Base-by-base conservation (phyloP, 2,888 invertebrate species). In the Itoplectis maculator region DNA sequence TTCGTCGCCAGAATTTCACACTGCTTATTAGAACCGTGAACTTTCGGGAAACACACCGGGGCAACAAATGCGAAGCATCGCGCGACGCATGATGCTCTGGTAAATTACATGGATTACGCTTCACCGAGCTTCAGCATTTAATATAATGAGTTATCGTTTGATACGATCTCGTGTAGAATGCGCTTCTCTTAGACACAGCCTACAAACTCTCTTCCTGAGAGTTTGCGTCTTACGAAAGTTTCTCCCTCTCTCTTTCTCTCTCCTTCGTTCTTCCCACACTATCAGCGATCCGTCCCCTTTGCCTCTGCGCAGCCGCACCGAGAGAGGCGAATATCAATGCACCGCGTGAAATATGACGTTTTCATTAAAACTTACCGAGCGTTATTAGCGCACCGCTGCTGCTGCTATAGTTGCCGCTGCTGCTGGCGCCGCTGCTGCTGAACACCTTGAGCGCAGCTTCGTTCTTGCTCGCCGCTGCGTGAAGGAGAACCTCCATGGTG, bases 311-410 rank as follows among this genome's bases (percentile, higher is more conserved):
- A 37, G 49, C 54, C 42, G 75, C 75, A n/a, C n/a, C n/a, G n/a
- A 72, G 73, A 74, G 74, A 78, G 80, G 86, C 84, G 86, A 88
- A 88, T 89, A 88, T 89, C 89, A 89, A 89, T 87, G 88, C 83
- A 74, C 81, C 66, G 63, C 65, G 75, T 87, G 86, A 88, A 86
- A 87, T 87, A 87, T 85, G 88, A 89, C 87, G 85, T 88, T 88
- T 90, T 89, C 89, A 89, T 89, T 89, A 89, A 89, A 89, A 89
- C 86, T 89, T 88, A 85, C 86, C 77, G 82, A 79, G 85, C 83
- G 86, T 87, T 86, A 87, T 86, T 86, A 87, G 82, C 82, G 79
- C 61, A 29, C 29, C 5, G 29, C 29, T 29, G 29, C 29, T 29
- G 29, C 29, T 29, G 29, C 29, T 29, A 29, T 5, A 3, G 29